Evolutionary conservation across 2,797 vertebrate species (phyloP).

Genomic region (Myotis daubentonii): DNA sequence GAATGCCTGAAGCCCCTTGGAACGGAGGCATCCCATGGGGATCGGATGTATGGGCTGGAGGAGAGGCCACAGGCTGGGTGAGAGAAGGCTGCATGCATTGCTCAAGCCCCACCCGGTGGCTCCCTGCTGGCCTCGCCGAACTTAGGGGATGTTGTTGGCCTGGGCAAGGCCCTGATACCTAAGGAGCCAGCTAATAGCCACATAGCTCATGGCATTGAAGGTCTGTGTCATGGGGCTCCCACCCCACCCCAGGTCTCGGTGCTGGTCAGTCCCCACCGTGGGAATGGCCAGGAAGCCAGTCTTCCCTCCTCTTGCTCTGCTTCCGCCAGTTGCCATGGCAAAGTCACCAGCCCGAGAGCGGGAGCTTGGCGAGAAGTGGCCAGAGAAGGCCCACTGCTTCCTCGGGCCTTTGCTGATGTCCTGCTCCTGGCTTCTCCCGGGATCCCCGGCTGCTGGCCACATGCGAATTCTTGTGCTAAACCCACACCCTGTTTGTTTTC

Average conservation of each 20-base stretch:
- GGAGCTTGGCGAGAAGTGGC: background rate
- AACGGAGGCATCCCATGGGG: background rate
- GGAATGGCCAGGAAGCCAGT: background rate
- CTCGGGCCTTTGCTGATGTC: background rate
- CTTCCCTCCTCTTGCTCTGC: background rate
- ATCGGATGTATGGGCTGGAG: background rate
- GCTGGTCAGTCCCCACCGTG: background rate
- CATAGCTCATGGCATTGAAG: background rate
- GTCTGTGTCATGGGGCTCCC: background rate
- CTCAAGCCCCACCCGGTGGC: background rate
- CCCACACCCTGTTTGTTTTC: conserved; percentile 68
- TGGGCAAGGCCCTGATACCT: background rate
- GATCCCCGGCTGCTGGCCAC: background rate
- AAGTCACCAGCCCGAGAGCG: background rate
- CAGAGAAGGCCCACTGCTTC: background rate
- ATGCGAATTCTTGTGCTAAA: conserved; percentile 46
- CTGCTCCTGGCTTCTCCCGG: background rate
- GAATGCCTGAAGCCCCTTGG: background rate
- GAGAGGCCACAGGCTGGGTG: too few species aligned
- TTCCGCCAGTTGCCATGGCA: background rate
- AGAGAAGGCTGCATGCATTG: too few species aligned
- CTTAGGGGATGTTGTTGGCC: background rate
- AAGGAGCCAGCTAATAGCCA: background rate
- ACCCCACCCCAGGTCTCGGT: background rate
- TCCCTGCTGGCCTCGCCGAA: background rate